phyloP scores from a whole-genome alignment of 2,797 vertebrate species.

The Xyrichtys novacula region DNA sequence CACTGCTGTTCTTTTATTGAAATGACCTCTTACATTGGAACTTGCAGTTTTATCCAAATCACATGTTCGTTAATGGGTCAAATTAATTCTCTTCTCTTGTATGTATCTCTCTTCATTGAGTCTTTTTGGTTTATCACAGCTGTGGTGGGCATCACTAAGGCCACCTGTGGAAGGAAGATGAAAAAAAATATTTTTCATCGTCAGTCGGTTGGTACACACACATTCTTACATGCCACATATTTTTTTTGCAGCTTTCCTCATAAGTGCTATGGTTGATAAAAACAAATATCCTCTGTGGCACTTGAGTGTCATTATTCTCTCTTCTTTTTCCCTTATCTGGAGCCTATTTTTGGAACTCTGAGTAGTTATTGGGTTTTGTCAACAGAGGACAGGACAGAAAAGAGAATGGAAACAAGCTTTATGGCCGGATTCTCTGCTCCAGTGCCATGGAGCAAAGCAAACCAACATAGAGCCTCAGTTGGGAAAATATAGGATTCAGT shows the following conservation, averaged over 20 bases:
- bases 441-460: conserved; percentile 53
- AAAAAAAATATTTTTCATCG: conserved; percentile 64
- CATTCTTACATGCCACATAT: conserved; percentile 10
- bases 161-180: conserved; percentile 75
- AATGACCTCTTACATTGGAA: conserved; percentile 75
- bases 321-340: conserved; percentile 60
- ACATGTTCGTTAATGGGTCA: conserved; percentile 82
- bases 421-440: conserved; percentile 58
- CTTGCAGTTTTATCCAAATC: conserved; percentile 80
- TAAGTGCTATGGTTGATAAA: conserved; percentile 66
- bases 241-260: conserved; percentile 60
- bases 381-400: conserved; percentile 46
- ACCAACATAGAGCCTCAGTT: conserved; percentile 36
- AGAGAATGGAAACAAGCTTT: conserved; percentile 50
- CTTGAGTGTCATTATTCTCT: conserved; percentile 69
- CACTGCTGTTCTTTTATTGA: conserved; percentile 70
- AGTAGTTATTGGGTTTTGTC: conserved; percentile 74
- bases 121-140: conserved; percentile 62
- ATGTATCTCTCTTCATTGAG: conserved; percentile 67
- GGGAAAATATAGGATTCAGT: conserved; percentile 36
- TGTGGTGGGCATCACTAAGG: conserved; percentile 64
- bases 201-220: conserved; percentile 37
- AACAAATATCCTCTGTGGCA: conserved; percentile 63
- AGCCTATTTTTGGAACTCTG: conserved; percentile 73
- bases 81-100: conserved; percentile 71